These are phyloP conservation scores for Xiphorhynchus erythropygius DNA, from an alignment of 2,797 vertebrate genomes.

Conservation along the genomic window DNA sequence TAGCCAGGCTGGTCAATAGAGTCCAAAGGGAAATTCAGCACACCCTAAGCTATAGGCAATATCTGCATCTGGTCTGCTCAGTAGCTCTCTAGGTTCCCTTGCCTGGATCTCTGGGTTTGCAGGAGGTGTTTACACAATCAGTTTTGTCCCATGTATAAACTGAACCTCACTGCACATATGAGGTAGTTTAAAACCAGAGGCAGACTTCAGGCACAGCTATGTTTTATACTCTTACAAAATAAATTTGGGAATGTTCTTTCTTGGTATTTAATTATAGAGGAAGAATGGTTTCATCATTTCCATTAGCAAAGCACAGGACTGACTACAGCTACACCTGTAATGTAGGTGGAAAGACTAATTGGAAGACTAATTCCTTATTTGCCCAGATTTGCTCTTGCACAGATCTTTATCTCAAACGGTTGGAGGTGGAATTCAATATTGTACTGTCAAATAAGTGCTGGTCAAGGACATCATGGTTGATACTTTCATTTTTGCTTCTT, in stretches of 20 bases:
- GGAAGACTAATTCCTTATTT: background rate
- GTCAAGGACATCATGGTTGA: background rate
- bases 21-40: background rate
- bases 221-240: background rate
- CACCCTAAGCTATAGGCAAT: accelerated
- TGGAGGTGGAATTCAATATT: background rate
- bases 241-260: background rate
- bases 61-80: background rate
- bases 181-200: background rate
- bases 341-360: background rate
- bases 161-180: background rate
- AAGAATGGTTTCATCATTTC: background rate
- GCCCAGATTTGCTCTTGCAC: background rate
- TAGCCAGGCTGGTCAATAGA: background rate
- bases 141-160: background rate
- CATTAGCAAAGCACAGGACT: background rate
- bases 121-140: background rate
- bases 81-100: background rate
- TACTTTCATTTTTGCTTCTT: background rate
- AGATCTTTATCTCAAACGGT: background rate
- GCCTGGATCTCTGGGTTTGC: background rate
- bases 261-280: background rate
- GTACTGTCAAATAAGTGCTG: background rate
- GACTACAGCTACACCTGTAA: background rate
- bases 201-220: background rate